Percentiles rank a stretch among this genome's conserved stretches.
These are phyloP conservation scores for Phataginus tetradactyla DNA, from an alignment of 2,797 vertebrate genomes.

Conservation along the genomic window DNA sequence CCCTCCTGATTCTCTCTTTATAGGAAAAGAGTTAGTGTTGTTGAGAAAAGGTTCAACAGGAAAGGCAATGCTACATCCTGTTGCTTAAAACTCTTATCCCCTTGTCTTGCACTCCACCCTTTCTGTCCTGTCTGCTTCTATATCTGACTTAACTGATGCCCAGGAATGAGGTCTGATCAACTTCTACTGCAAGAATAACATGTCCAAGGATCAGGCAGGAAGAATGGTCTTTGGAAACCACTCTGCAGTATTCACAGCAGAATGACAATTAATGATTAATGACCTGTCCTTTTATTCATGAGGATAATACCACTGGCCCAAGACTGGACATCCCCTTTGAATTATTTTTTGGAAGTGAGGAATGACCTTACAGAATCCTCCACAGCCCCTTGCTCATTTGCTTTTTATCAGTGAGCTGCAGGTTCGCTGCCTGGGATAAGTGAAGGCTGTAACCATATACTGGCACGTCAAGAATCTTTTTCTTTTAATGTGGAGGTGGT, in stretches of 20 bases:
- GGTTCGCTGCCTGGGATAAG: not conserved
- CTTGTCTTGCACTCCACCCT: not conserved
- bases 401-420: not conserved
- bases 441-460: not conserved
- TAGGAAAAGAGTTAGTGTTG: not conserved
- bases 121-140: not conserved
- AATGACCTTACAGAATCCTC: not conserved
- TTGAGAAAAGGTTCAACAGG: not conserved
- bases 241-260: not conserved
- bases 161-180: not conserved
- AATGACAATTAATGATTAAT: slow-evolving; percentile 9
- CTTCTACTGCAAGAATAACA: not conserved
- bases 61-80: not conserved
- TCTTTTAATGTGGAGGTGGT: not conserved
- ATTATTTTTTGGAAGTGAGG: not conserved
- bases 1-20: not conserved
- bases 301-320: slow-evolving; percentile 20
- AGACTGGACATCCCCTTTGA: not conserved
- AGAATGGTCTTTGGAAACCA: not conserved
- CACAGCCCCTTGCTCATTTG: not conserved
- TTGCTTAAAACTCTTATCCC: not conserved
- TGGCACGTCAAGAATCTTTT: not conserved
- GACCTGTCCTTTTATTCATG: not conserved
- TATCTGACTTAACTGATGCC: not conserved
- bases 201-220: not conserved